Evolutionary conservation across 2,113 vertebrate species (phyloP), one percentile per base, ranked within the genome.

Genomic region (Setophaga kirtlandii): DNA sequence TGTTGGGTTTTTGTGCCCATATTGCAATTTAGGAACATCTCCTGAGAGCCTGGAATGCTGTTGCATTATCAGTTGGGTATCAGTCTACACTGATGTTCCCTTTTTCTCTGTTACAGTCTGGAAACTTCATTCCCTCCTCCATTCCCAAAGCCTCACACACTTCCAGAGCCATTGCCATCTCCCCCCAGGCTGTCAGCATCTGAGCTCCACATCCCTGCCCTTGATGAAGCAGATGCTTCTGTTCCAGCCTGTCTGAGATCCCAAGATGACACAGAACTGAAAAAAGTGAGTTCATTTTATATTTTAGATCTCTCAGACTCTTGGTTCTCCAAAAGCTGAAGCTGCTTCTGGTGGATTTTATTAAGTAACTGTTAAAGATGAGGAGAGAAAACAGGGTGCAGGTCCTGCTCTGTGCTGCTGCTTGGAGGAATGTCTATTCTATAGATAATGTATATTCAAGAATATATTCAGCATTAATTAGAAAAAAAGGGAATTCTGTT

Each of bases 251-350:
- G 96, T 78, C 88, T 96, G 79, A 89, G 80, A 69, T 78, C 95
- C 5, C 96, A 97, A 69, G 94, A 87, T 75, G 79, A 95, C 71
- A 85, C 89, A 50, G 92, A 96, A 85, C 91, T 97, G 90, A 96
- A 97, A 91, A 97, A 98, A 96, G 98, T 98, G 92, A 98, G 85
- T 92, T 58, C 12, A 25, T 50, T 58, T 62, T 59, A 37, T 49
- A 24, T 37, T 96, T 69, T 85, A 78, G 13, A 8, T 37, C 37
- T 39, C 30, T 93, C 35, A 35, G 44, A 33, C 9, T 56, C 65
- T 56, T 60, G 31, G 15, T 90, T 87, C 30, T 60, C 39, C 30
- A 73, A 24, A 85, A 83, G 25, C 33, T 85, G 20, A 74, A 73
- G 79, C 33, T 82, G 44, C 37, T 86, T 50, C 3, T 85, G 27